Conservation (phyloP, 2,888 invertebrate species). For the Acanthacorydalis orientalis region DNA sequence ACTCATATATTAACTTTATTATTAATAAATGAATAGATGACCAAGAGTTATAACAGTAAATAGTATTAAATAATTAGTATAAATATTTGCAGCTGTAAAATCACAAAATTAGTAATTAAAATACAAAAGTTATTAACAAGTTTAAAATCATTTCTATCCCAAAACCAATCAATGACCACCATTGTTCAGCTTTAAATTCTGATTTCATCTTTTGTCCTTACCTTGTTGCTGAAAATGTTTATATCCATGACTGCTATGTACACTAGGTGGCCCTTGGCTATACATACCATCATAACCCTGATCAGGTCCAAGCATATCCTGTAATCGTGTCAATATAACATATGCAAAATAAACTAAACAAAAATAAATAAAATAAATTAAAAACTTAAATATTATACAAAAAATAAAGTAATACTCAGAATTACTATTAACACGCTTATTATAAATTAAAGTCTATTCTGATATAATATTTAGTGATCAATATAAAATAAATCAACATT, state of each 20-base stretch:
- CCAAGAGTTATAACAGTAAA: no score
- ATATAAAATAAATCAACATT: no score
- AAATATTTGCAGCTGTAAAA: no score
- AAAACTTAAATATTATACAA: conserved; percentile 12
- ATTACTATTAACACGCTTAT: conserved; percentile 10
- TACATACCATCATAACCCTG: conserved; percentile 89
- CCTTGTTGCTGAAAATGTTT: conserved; percentile 74
- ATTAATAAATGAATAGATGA: no score
- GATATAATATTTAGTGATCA: no score
- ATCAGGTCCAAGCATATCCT: conserved; percentile 85
- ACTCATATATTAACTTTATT: no score
- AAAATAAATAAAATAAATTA: conserved; percentile 24
- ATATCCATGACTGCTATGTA: conserved; percentile 63
- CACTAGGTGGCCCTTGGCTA: conserved; percentile 78
- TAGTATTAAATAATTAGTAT: no score
- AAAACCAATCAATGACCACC: no score
- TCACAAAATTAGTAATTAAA: no score
- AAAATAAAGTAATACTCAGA: conserved; percentile 17
- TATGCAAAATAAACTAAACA: conserved; percentile 20
- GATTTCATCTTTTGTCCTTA: conserved; percentile 26
- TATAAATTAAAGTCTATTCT: background rate
- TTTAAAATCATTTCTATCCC: no score
- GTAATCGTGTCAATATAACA: conserved; percentile 27
- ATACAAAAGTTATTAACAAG: no score
- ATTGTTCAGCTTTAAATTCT: no score